Conservation (phyloP, 1,140 invertebrate species). For the Spodoptera frugiperda region DNA sequence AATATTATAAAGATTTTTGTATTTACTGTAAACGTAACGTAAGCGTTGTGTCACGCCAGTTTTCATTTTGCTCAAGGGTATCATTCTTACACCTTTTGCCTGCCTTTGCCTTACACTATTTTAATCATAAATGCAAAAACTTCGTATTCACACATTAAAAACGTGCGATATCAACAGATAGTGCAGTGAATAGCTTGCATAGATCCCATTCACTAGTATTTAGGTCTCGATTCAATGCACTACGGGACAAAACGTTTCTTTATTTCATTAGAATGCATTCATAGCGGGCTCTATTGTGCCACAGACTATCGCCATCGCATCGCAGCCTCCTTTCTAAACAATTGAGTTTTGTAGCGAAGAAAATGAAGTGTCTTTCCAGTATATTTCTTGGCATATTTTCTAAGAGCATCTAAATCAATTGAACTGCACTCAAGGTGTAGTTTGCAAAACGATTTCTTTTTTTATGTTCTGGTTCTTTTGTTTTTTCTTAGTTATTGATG, state of each 20-base stretch:
- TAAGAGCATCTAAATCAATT: constrained; percentile 27
- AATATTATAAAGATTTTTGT: too few species aligned
- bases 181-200: constrained; percentile 12
- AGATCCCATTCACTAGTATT: constrained; percentile 57
- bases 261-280: constrained; percentile 69
- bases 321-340: constrained; percentile 58
- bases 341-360: constrained; percentile 53
- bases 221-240: constrained; percentile 60
- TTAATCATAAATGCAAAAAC: background rate
- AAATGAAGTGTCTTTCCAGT: constrained; percentile 45
- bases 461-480: constrained; percentile 6
- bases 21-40: too few species aligned
- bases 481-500: constrained; percentile 18
- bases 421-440: constrained; percentile 4
- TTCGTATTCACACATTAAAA: constrained; percentile 28
- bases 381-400: constrained; percentile 42
- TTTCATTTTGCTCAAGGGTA: too few species aligned
- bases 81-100: too few species aligned
- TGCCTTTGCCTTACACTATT: too few species aligned
- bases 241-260: constrained; percentile 65
- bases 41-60: too few species aligned
- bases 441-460: background rate
- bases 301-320: constrained; percentile 42
- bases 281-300: constrained; percentile 52
- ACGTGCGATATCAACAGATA: constrained; percentile 40